Evolutionary conservation across 2,888 invertebrate genomes (phyloP), one percentile per base, ranked within the genome.

Genomic region (Stenchaetothrips biformis): DNA sequence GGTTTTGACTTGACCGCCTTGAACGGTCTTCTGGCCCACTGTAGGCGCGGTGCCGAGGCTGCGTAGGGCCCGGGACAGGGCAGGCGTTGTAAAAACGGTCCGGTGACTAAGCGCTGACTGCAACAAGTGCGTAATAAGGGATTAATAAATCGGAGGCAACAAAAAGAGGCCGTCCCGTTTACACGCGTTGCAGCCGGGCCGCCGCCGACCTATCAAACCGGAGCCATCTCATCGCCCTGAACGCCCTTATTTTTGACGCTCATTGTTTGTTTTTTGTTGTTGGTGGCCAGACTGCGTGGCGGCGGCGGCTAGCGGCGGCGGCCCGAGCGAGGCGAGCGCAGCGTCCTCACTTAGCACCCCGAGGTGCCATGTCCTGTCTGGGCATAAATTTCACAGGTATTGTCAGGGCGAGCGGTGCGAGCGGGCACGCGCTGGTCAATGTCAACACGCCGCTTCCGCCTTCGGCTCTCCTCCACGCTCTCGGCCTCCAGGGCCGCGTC

Each of bases 151-250:
- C 67, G 25, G 25, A 74, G 21, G 25, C 67, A 21, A 67, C n/a
- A 74, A 74, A 74, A 74, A 67, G 67, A 25, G 53, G 8, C 53
- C 16, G 53, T 18, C 21, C 21, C 67, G 25, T 74, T 74, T 74
- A 74, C 25, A 74, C 25, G 37, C 37, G 37, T 37, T 37, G 37
- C 37, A 37, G 37, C 37, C 1, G 25, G 67, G 21, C 13, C 67
- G 67, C n/a, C n/a, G n/a, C n/a, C n/a, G n/a, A n/a, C n/a, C n/a
- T 74, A 74, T 74, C 67, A 74, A 74, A 74, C 67, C 25, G 67
- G 67, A 74, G 21, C 67, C 21, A 74, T 74, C 67, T 74, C 8
- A 74, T 8, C 25, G 21, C 25, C 25, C 25, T 25, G 8, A 7
- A 13, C 53, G 53, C 18, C 4, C 53, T 1, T 37, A 37, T 37